A percentile compares a stretch with the other conserved stretches of the same genome.
These are phyloP conservation scores for Tortrix viridana DNA, from an alignment of 2,888 invertebrate genomes.

Conservation along the genomic window DNA sequence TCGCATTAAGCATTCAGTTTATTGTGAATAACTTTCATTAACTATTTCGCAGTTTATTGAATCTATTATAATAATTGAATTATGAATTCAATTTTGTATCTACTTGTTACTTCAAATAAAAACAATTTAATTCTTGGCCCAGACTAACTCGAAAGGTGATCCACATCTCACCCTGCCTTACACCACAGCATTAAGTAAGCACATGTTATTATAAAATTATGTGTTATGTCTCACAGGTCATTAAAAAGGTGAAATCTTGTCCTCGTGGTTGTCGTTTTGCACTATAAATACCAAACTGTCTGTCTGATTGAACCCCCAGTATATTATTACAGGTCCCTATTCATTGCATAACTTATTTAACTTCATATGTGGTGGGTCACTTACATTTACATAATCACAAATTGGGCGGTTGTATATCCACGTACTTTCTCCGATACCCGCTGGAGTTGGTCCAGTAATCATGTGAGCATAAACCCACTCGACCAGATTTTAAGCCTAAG, in stretches of 20 bases:
- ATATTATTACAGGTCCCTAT: slow-evolving; percentile 21
- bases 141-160: no score
- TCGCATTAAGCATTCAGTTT: not conserved
- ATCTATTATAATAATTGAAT: no score
- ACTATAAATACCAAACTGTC: not conserved
- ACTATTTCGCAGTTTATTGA: not conserved
- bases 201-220: no score
- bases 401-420: slow-evolving; percentile 24
- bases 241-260: not conserved
- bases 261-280: not conserved
- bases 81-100: no score
- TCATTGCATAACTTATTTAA: slow-evolving; percentile 26
- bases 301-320: slow-evolving; percentile 10
- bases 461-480: no score
- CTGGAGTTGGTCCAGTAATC: not conserved
- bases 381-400: slow-evolving; percentile 34
- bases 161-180: no score
- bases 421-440: slow-evolving; percentile 26
- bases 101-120: no score
- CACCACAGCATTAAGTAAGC: no score
- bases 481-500: no score
- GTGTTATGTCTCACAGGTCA: not conserved
- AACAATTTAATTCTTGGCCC: no score
- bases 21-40: not conserved
- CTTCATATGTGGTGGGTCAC: slow-evolving; percentile 12